These are phyloP conservation scores for Noctuana brunneofusca DNA, from an alignment of 2,888 invertebrate species.

Conservation along the genomic window DNA sequence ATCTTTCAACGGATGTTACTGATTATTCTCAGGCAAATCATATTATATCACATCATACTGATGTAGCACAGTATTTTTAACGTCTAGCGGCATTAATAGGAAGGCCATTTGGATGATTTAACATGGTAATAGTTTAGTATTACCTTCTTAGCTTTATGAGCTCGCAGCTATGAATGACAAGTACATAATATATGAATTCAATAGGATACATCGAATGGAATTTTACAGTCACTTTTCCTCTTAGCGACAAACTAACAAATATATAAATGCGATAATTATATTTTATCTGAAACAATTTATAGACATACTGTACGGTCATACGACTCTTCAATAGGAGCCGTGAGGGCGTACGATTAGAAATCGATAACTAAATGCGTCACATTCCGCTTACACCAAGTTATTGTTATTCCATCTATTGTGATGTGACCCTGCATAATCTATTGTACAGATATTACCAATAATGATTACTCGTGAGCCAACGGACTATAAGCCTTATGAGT, in stretches of 20 bases:
- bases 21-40: too few species aligned
- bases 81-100: too few species aligned
- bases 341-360: slow-evolving; percentile 76
- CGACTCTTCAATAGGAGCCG: slow-evolving; percentile 38
- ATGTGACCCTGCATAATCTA: slow-evolving; percentile 50
- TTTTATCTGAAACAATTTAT: slow-evolving; percentile 3
- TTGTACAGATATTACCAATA: slow-evolving; percentile 25
- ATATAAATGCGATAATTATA: neutral
- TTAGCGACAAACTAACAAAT: neutral
- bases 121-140: too few species aligned
- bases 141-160: too few species aligned
- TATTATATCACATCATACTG: too few species aligned
- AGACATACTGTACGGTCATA: neutral
- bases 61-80: too few species aligned
- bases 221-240: neutral
- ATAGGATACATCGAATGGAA: neutral
- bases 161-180: neutral
- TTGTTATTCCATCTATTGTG: slow-evolving; percentile 66
- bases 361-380: slow-evolving; percentile 76
- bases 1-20: too few species aligned
- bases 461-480: slow-evolving; percentile 9
- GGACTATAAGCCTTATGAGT: slow-evolving; percentile 11
- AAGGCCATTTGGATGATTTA: too few species aligned
- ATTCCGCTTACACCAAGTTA: slow-evolving; percentile 61
- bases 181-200: neutral